A percentile compares a stretch with the other conserved stretches of the same genome.
Evolutionary conservation across 92 coral and sea anemone genomes (phyloP).

Genomic region (Nematostella vectensis): DNA sequence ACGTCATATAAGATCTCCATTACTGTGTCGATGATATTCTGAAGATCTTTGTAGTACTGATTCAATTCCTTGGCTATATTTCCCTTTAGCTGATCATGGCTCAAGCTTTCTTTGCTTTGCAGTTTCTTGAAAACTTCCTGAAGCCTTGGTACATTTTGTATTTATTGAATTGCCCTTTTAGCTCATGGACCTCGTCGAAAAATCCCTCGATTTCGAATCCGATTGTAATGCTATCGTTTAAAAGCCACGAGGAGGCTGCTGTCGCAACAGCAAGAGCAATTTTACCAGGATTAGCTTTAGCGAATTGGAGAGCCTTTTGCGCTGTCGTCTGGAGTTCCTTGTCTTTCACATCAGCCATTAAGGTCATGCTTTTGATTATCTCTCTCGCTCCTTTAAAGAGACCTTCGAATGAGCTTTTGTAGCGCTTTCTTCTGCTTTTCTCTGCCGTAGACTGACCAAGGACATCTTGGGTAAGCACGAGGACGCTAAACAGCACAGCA

Average conservation of each 20-base stretch:
- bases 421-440: constrained; percentile 11
- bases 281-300: constrained; percentile 7
- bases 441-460: not conserved
- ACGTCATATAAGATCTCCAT: not conserved
- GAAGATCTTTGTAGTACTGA: not conserved
- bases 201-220: constrained; percentile 2
- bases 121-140: no score
- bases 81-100: no score
- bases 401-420: constrained; percentile 5
- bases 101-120: no score
- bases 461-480: not conserved
- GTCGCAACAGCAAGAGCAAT: not conserved
- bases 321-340: not conserved
- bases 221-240: not conserved
- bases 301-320: not conserved
- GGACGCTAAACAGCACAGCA: not conserved
- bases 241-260: constrained; percentile 3
- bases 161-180: constrained; percentile 1
- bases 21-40: not conserved
- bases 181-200: constrained; percentile 1
- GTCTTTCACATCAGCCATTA: not conserved
- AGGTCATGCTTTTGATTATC: not conserved
- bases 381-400: constrained; percentile 3
- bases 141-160: no score
- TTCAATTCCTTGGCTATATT: not conserved